Evolutionary conservation across 1,140 invertebrate species (phyloP).

Genomic region (Drosophila ogumai): DNA sequence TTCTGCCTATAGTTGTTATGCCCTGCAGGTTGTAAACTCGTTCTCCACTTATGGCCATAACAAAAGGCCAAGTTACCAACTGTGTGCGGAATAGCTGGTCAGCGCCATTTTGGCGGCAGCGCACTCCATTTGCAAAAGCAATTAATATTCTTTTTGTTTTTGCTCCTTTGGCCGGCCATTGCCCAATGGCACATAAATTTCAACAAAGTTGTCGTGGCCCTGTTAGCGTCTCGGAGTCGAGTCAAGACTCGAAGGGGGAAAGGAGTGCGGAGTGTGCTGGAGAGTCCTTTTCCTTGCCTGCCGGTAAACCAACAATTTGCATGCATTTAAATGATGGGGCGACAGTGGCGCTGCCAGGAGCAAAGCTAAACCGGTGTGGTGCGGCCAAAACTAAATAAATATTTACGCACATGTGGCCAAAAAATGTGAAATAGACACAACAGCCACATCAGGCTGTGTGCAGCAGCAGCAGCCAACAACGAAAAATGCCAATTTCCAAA

Average conservation of each 20-base stretch:
- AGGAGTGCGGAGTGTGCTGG: background rate
- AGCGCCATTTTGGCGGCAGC: constrained; percentile 64
- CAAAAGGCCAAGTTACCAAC: constrained; percentile 69
- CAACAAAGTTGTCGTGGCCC: constrained; percentile 56
- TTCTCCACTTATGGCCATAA: constrained; percentile 45
- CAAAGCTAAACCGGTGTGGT: constrained; percentile 52
- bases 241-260: constrained; percentile 29
- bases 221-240: constrained; percentile 58
- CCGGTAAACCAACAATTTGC: constrained; percentile 65
- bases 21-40: constrained; percentile 11
- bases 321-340: constrained; percentile 75
- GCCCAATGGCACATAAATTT: constrained; percentile 79
- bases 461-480: constrained; percentile 13
- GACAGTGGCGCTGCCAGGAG: constrained; percentile 21
- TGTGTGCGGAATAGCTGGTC: constrained; percentile 39
- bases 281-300: constrained; percentile 1
- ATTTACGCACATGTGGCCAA: constrained; percentile 77
- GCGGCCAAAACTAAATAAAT: constrained; percentile 77
- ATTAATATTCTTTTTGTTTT: constrained; percentile 69
- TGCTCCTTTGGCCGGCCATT: constrained; percentile 30
- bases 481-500: constrained; percentile 72
- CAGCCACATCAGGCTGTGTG: constrained; percentile 8
- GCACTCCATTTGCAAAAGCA: constrained; percentile 80
- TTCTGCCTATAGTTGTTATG: background rate
- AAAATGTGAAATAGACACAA: constrained; percentile 71